Conservation (phyloP, 2,113 vertebrate genomes). For the Murina feae region DNA sequence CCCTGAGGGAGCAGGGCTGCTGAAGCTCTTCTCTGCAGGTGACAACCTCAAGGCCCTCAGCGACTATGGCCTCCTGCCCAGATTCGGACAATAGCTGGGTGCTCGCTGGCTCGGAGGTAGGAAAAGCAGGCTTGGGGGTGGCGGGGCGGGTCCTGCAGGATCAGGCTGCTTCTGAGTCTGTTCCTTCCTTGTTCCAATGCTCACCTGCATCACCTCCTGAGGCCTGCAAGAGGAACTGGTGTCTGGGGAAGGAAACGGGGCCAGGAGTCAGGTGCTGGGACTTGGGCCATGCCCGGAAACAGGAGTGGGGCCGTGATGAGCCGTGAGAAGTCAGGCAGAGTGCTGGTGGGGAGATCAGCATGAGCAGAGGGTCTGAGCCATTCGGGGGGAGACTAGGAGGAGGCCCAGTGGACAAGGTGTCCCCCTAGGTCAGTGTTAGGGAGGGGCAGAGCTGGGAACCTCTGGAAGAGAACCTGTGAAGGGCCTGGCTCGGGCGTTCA, state of each 20-base stretch:
- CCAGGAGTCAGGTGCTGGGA: neutral
- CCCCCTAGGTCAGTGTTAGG: neutral
- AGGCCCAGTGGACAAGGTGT: neutral
- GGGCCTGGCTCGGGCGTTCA: neutral
- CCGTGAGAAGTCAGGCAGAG: neutral
- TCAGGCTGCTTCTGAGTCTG: neutral
- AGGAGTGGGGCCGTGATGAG: neutral
- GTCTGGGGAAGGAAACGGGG: neutral
- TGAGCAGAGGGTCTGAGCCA: neutral
- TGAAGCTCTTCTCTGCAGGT: conserved; percentile 60
- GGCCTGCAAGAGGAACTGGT: neutral
- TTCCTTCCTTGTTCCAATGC: neutral
- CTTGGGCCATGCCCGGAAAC: neutral
- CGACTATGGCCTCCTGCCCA: conserved; percentile 72
- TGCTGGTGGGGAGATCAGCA: neutral
- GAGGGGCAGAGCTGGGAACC: neutral
- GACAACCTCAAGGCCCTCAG: neutral
- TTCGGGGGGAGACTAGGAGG: neutral
- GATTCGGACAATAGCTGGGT: conserved; percentile 80
- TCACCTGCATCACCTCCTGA: neutral
- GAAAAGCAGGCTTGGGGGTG: neutral
- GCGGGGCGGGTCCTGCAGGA: neutral
- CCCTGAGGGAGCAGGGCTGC: neutral
- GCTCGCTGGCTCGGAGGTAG: conserved; percentile 76
- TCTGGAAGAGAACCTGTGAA: neutral